Base-by-base conservation (phyloP, 2,113 vertebrate genomes). In the Scomber scombrus region DNA sequence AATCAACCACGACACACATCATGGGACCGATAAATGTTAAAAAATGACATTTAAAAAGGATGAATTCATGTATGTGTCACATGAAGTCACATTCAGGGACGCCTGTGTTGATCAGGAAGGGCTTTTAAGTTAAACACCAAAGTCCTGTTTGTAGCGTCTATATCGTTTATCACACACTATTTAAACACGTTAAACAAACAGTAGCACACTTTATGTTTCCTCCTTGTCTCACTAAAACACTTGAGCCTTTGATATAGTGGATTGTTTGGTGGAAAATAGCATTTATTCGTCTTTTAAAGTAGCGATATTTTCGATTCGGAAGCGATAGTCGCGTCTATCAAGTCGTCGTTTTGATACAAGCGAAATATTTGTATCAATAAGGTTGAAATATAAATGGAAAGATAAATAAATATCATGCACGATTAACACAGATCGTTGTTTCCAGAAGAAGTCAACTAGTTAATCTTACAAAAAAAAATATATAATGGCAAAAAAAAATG, bases 21-120 rank as follows among this genome's bases (percentile, higher is more conserved):
- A 16, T 1, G 5, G 12, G 5, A 4, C 0, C 2, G 16, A 15
- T 1, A 55, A 0, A 58, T 18, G 0, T 1, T 3, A 8, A 40
- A 51, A 21, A 71, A 34, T 55, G 3, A 34, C 15, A 4, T 5
- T 3, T 18, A 7, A 21, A 57, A 51, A 21, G 52, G 19, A 18
- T n/a, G 46, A 45, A 10, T 3, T 4, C 12, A 29, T 26, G 71
- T n/a, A 4, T 1, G n/a, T 49, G 61, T 61, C 47, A 16, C 1
- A 45, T 3, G 21, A 60, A 40, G 34, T 2, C 34, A 12, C 60
- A 43, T 23, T 15, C 79, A 64, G 72, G 54, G 67, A 71, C 54
- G 63, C 60, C 34, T 50, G 19, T 34, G 60, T 55, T 49, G 58
- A 86, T 45, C 69, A 83, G 85, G 82, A 90, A 85, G 82, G 47